Percentiles rank a stretch among this genome's conserved stretches.
Evolutionary conservation across 1,140 invertebrate genomes (phyloP).

Genomic region (Ostrea denselamellosa): DNA sequence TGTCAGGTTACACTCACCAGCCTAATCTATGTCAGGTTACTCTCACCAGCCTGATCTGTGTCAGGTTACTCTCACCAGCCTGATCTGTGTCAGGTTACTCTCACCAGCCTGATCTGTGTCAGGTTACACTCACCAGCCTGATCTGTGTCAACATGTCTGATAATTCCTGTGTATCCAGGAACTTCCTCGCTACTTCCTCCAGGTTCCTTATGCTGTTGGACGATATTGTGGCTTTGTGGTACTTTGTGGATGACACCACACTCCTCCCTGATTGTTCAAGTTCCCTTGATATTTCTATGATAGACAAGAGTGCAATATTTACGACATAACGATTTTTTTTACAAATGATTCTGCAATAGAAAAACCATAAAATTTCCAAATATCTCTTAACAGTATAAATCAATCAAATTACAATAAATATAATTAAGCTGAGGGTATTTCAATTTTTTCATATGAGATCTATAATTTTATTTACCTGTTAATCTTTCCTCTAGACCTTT

Average conservation of each 20-base stretch:
- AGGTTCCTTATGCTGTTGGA: constrained; percentile 60
- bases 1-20: no score
- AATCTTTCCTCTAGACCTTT: constrained; percentile 24
- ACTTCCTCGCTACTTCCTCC: constrained; percentile 58
- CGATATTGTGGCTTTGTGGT: constrained; percentile 13
- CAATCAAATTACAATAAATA: background rate
- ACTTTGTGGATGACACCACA: constrained; percentile 17
- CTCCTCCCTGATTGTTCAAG: background rate
- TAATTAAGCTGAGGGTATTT: background rate
- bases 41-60: no score
- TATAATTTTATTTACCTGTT: background rate
- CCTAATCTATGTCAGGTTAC: no score
- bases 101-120: no score
- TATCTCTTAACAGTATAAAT: background rate
- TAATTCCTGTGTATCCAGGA: constrained; percentile 62
- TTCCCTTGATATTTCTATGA: background rate
- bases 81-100: no score
- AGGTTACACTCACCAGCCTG: constrained; percentile 56
- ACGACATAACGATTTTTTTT: background rate
- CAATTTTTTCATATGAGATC: background rate
- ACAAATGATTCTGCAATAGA: background rate
- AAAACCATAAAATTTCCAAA: background rate
- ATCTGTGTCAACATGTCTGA: constrained; percentile 61
- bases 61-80: no score
- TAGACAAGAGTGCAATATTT: background rate